Percentiles rank a stretch among this genome's conserved stretches.
Conservation (phyloP, 2,113 vertebrate species). For the Pteropus alecto region DNA sequence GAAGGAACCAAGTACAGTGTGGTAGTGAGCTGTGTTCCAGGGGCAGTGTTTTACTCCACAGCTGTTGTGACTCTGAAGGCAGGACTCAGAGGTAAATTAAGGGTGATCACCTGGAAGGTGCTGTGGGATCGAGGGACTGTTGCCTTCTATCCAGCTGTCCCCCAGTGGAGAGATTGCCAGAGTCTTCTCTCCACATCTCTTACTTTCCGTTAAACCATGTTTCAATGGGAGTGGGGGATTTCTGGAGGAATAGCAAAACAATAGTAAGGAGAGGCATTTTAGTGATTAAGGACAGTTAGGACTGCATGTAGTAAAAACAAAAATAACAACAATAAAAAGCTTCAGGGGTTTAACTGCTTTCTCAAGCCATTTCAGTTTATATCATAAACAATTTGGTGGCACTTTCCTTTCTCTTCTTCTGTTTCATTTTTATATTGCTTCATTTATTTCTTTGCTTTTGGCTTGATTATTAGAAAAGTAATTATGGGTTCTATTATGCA, state of each 20-base stretch:
- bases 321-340: background rate
- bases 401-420: background rate
- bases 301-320: background rate
- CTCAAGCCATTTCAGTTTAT: background rate
- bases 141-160: slow-evolving; percentile 38
- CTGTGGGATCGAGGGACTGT: background rate
- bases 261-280: slow-evolving; percentile 51
- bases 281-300: slow-evolving; percentile 64
- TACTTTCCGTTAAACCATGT: slow-evolving; percentile 64
- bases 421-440: slow-evolving; percentile 55
- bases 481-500: slow-evolving; percentile 45
- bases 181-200: slow-evolving; percentile 10
- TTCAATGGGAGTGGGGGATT: slow-evolving; percentile 47
- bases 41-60: slow-evolving; percentile 48
- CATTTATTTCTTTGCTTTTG: slow-evolving; percentile 51
- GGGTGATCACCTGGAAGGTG: slow-evolving; percentile 43
- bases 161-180: background rate
- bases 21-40: slow-evolving; percentile 47
- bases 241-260: background rate
- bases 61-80: slow-evolving; percentile 62
- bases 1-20: slow-evolving; percentile 45
- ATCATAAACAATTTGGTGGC: background rate
- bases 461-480: slow-evolving; percentile 58
- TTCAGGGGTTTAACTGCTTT: background rate
- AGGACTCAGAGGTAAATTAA: slow-evolving; percentile 53